Evolutionary conservation across 2,888 invertebrate species (phyloP).

Genomic region (Phengaris arion): DNA sequence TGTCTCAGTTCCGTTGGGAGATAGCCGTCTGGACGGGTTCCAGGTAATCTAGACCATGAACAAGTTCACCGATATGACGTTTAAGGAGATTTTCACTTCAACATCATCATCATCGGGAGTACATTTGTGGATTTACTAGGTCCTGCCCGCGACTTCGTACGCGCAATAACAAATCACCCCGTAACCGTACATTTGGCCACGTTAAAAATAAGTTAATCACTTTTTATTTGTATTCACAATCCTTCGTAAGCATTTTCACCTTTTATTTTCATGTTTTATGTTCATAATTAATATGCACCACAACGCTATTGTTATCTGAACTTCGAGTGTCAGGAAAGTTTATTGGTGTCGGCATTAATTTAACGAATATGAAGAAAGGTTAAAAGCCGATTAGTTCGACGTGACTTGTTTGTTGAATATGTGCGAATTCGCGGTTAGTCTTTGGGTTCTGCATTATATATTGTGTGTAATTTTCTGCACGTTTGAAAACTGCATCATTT

Average conservation of each 20-base stretch:
- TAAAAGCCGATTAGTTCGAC: constrained; percentile 2
- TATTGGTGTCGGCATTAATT: background rate
- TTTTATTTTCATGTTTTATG: no score
- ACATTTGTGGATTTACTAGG: background rate
- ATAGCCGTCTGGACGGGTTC: background rate
- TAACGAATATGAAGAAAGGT: constrained; percentile 3
- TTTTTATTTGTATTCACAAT: no score
- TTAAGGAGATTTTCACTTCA: background rate
- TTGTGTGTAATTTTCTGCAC: no score
- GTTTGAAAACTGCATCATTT: no score
- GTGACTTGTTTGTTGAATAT: background rate
- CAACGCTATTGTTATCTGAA: background rate
- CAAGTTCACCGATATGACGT: background rate
- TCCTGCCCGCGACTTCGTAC: no score
- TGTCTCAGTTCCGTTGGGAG: background rate
- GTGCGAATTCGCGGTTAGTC: background rate
- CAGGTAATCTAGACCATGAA: background rate
- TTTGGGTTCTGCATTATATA: background rate
- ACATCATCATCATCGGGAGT: background rate
- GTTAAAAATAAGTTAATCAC: no score
- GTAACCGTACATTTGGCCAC: no score
- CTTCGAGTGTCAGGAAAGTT: background rate
- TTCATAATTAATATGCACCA: no score
- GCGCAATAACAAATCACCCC: no score
- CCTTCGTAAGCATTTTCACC: no score